These are phyloP conservation scores for Gallinago jamesoni DNA, from an alignment of 2,113 vertebrate species.

Conservation along the genomic window DNA sequence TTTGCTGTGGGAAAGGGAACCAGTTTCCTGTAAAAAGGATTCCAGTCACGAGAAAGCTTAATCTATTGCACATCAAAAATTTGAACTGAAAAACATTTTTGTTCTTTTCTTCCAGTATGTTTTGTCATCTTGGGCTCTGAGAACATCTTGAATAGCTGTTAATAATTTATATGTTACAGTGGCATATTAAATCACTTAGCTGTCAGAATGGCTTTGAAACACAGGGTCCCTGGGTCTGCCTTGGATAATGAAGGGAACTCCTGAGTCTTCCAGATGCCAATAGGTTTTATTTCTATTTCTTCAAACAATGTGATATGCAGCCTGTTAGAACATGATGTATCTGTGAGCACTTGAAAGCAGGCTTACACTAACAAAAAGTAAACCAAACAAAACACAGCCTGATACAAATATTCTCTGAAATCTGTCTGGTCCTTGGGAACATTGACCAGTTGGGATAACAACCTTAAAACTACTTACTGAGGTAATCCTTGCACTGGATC, in stretches of 20 bases:
- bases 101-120: not conserved
- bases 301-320: not conserved
- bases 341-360: not conserved
- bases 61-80: not conserved
- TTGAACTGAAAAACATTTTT: not conserved
- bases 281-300: not conserved
- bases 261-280: not conserved
- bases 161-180: constrained; percentile 24
- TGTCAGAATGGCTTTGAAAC: not conserved
- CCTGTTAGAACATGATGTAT: not conserved
- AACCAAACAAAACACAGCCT: not conserved
- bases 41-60: not conserved
- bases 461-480: not conserved
- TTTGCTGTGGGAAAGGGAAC: not conserved
- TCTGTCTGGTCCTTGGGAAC: not conserved
- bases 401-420: not conserved
- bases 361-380: not conserved
- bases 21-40: not conserved
- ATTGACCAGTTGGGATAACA: not conserved
- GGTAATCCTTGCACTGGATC: not conserved
- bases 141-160: not conserved
- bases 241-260: not conserved
- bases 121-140: constrained; percentile 2
- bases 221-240: not conserved
- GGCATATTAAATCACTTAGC: not conserved